Evolutionary conservation across 30 jellyfish, hydroid and myxozoan species (phyloP), one percentile per base, ranked within the genome.

Genomic region (Nemopilema nomurai): DNA sequence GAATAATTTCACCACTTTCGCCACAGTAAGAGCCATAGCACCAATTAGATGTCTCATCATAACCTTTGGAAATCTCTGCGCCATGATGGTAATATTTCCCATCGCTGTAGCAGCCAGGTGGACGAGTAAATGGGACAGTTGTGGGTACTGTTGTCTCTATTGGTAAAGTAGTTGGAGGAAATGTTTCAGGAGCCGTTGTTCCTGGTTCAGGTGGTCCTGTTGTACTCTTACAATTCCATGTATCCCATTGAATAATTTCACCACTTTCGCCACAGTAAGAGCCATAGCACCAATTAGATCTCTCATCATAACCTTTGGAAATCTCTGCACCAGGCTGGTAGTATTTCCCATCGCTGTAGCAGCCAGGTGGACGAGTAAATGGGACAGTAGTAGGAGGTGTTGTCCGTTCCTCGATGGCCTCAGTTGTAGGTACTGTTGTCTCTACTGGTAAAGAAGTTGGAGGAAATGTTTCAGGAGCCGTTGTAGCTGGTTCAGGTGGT

Each of bases 11-110:
- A 18, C 91, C 91, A 13, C 33, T 4, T 16, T 71, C 33, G 51
- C 28, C 86, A 49, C 90, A 80, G 27, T 18, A 66, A 21, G 71
- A 19, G 7, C 90, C 90, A 68, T 66, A 80, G 32, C 90, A 80
- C 90, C 90, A 80, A 49, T 80, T 81, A 8, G 74, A 0, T 4
- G 26, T 7, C 49, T 80, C 82, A 29, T 80, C 90, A 68, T 80
- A 80, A 0, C 90, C 90, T 6, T 69, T 62, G 1, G 76, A 32
- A 25, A 80, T 80, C 64, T 80, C 75, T 1, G 82, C 24, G 19
- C 90, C 90, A 1, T 28, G 64, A 1, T 73, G 65, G 62, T 26
- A 80, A 51, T 65, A 80, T 57, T 67, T 80, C 63, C 82, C 90
- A 17, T 68, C 52, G 9, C 25, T 65, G 57, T 1, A 50, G 51